These are phyloP conservation scores for Pterostichus niger DNA, from an alignment of 2,888 invertebrate genomes.

Conservation along the genomic window DNA sequence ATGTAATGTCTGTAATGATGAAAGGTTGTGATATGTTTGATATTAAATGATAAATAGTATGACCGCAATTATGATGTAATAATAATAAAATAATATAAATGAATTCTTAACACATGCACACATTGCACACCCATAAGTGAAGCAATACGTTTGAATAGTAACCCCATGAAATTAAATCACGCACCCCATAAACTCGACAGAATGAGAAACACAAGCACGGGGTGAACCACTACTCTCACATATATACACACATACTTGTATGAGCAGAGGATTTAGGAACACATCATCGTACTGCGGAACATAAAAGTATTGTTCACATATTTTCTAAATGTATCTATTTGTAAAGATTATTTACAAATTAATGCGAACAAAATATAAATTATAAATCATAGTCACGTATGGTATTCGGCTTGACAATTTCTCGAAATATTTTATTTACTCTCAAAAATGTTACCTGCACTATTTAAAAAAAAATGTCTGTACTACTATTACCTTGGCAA, in stretches of 20 bases:
- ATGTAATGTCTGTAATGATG: slow-evolving; percentile 3
- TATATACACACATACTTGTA: slow-evolving; percentile 21
- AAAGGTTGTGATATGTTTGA: slow-evolving; percentile 15
- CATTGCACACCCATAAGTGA: slow-evolving; percentile 46
- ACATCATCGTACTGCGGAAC: slow-evolving; percentile 11
- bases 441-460: too few relatives aligned
- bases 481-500: too few relatives aligned
- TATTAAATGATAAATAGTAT: slow-evolving; percentile 8
- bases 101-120: slow-evolving; percentile 56
- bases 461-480: too few relatives aligned
- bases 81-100: slow-evolving; percentile 49
- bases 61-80: slow-evolving; percentile 47
- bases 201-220: slow-evolving; percentile 56
- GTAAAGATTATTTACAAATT: too few relatives aligned
- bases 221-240: slow-evolving; percentile 43
- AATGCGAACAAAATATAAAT: too few relatives aligned
- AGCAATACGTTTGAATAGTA: slow-evolving; percentile 54
- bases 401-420: too few relatives aligned
- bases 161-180: slow-evolving; percentile 65
- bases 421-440: too few relatives aligned
- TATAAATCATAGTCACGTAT: too few relatives aligned
- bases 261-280: slow-evolving; percentile 11
- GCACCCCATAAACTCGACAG: slow-evolving; percentile 62
- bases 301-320: slow-evolving; percentile 26
- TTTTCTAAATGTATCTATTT: too few relatives aligned